Base-by-base conservation (phyloP, 2,888 invertebrate genomes). In the Neoscelio sp. region DNA sequence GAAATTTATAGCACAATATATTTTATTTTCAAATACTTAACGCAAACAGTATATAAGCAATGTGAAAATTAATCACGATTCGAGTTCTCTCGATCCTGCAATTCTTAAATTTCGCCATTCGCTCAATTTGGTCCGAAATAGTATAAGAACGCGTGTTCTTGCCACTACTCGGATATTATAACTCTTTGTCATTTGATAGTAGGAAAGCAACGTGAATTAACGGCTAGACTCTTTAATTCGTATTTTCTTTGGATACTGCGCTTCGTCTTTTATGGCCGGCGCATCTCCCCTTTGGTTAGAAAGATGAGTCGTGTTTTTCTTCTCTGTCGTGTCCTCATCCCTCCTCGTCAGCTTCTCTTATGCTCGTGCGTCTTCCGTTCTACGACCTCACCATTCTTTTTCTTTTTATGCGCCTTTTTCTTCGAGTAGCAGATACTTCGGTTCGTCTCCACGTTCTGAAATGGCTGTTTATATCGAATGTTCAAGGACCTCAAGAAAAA, bases 171-270 rank as follows among this genome's bases (percentile, higher is more conserved):
- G 20, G 54, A 42, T 15, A 42, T 26, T 17, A 26, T 17, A 40
- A 48, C 17, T 46, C 38, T 28, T 46, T 13, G 46, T 28, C 40
- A 20, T 56, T 23, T 56, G 54, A 83, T 85, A 80, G 78, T 79
- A 83, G 78, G 80, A 81, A 86, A 85, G 84, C 80, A 83, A 79
- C 79, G 77, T 48, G 81, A 82, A 83, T 83, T 81, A 81, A 77
- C 74, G 82, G 80, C 82, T 81, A 83, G 85, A 83, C 83, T 86
- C 84, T 88, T 87, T 88, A 89, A 89, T 89, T 88, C 86, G 88
- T 87, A 88, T 89, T 89, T 89, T 88, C 88, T 88, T 87, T 85
- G 84, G 86, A 85, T 84, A 86, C 86, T 82, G 82, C 82, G 85
- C 82, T 83, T 82, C 83, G 84, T 78, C 82, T 88, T 89, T 89